These are phyloP conservation scores for Cataglyphis hispanica DNA, from an alignment of 1,140 invertebrate species.

Conservation along the genomic window DNA sequence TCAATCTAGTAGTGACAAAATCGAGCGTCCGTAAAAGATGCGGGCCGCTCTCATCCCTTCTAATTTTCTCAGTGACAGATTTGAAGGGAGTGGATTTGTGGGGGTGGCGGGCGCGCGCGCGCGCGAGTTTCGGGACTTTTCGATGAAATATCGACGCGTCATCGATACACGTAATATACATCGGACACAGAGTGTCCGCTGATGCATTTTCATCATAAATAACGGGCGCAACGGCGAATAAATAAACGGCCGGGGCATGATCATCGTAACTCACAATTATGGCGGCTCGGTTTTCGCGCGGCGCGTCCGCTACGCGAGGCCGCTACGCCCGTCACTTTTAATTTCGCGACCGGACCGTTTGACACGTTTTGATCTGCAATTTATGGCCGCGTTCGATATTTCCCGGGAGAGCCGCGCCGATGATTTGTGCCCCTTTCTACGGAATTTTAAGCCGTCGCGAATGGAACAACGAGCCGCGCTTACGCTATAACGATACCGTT, in stretches of 20 bases:
- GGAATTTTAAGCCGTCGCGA: slow-evolving; percentile 58
- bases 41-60: slow-evolving; percentile 39
- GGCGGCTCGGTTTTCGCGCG: slow-evolving; percentile 68
- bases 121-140: slow-evolving; percentile 69
- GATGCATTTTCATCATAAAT: slow-evolving; percentile 82
- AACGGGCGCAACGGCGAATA: slow-evolving; percentile 77
- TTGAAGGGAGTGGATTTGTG: slow-evolving; percentile 40
- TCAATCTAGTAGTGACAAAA: slow-evolving; percentile 38
- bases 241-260: slow-evolving; percentile 77
- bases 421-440: slow-evolving; percentile 76
- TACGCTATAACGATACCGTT: slow-evolving; percentile 52
- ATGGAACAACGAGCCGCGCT: slow-evolving; percentile 57
- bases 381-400: slow-evolving; percentile 79
- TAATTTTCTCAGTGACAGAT: slow-evolving; percentile 53
- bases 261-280: slow-evolving; percentile 83
- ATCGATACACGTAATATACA: slow-evolving; percentile 79
- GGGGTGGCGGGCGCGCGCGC: neutral
- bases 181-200: slow-evolving; percentile 66
- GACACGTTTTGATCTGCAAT: slow-evolving; percentile 82
- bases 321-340: slow-evolving; percentile 81
- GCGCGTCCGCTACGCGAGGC: slow-evolving; percentile 65
- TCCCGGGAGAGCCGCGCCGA: slow-evolving; percentile 66
- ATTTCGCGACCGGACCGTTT: slow-evolving; percentile 78
- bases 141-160: slow-evolving; percentile 79
- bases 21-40: slow-evolving; percentile 29